phyloP scores from a whole-genome alignment of 2,888 invertebrate species.

The Abscondita cerata region DNA sequence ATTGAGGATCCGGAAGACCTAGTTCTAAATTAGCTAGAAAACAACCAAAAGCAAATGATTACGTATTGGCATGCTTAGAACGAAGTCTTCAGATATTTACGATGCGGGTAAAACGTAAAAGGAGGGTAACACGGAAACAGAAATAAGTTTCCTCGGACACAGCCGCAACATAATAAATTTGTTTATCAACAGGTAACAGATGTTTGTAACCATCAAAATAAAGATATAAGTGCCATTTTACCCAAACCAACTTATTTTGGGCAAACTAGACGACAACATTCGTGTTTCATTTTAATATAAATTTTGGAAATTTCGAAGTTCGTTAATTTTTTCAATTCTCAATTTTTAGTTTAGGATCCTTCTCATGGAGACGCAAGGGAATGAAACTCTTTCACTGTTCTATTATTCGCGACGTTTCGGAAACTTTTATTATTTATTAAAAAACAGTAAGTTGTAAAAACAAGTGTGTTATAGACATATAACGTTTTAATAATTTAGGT shows the following conservation, averaged over 20 bases:
- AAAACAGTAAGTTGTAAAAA: too few relatives aligned
- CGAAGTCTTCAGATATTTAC: not conserved
- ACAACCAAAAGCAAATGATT: not conserved
- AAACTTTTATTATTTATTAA: too few relatives aligned
- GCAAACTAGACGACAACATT: not conserved
- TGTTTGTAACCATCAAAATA: not conserved
- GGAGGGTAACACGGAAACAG: not conserved
- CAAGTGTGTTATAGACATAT: too few relatives aligned
- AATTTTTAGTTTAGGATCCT: too few relatives aligned
- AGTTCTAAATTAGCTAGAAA: not conserved
- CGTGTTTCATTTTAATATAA: not conserved
- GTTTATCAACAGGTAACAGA: not conserved
- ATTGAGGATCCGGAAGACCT: not conserved
- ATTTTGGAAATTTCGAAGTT: not conserved
- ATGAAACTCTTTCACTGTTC: too few relatives aligned
- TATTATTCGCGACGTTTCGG: too few relatives aligned
- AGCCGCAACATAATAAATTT: not conserved
- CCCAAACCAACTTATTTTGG: not conserved
- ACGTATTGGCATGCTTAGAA: not conserved
- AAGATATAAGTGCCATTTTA: not conserved
- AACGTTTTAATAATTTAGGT: too few relatives aligned
- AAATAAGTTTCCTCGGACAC: not conserved
- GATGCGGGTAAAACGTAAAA: not conserved
- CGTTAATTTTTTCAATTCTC: not conserved
- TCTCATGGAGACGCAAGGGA: too few relatives aligned